Percentiles rank a stretch among this genome's conserved stretches.
phyloP scores from a whole-genome alignment of 2,113 vertebrate genomes.

The Melanerpes aurifrons region DNA sequence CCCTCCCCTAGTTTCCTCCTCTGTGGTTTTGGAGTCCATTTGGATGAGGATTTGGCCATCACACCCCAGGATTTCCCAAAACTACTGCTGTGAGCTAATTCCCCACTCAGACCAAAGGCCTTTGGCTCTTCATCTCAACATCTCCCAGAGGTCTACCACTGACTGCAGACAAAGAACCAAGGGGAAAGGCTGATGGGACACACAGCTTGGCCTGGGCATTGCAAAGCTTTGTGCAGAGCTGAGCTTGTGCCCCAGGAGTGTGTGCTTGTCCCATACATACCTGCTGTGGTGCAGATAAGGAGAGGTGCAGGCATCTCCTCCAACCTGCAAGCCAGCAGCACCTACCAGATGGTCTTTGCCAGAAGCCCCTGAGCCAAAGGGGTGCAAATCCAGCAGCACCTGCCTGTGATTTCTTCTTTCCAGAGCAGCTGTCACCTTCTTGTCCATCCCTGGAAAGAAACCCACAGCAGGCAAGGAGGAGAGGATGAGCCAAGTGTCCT shows the following conservation, averaged over 20 bases:
- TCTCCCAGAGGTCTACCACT: neutral
- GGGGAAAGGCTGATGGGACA: neutral
- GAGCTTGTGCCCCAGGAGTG: fast-evolving
- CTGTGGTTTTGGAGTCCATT: neutral
- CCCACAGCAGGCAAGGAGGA: neutral
- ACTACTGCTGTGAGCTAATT: neutral
- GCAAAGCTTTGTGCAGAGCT: neutral
- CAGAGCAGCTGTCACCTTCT: neutral
- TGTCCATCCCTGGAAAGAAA: neutral
- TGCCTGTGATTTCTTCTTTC: fast-evolving
- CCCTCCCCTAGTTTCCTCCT: neutral
- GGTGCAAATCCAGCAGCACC: neutral
- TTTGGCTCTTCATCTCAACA: neutral
- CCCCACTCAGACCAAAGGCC: fast-evolving
- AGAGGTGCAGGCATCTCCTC: neutral
- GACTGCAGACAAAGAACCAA: fast-evolving
- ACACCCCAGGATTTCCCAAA: neutral
- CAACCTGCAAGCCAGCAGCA: neutral
- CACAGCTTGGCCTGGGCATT: fast-evolving
- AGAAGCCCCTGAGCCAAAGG: fast-evolving
- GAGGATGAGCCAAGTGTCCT: neutral
- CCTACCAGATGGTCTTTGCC: fast-evolving
- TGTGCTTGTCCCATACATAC: neutral
- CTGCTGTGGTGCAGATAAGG: fast-evolving
- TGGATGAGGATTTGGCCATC: neutral